Evolutionary conservation across 2,113 vertebrate genomes (phyloP), one percentile per base, ranked within the genome.

Genomic region (Diadophis punctatus): DNA sequence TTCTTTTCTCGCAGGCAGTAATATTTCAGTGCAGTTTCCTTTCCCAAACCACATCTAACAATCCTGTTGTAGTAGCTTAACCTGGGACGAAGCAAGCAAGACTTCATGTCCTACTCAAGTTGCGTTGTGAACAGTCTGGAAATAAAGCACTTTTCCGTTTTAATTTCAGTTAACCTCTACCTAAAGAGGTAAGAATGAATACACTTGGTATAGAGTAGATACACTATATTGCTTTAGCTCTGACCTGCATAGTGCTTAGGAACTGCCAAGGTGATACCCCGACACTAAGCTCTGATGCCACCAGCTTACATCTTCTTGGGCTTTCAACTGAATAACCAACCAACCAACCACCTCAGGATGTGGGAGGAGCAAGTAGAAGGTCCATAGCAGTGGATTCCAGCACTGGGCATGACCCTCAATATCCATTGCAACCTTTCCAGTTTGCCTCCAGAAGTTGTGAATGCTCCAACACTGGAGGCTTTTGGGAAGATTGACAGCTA

Each of bases 201-300:
- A 9, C 3, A 63, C 34, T 14, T 48, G 25, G 10, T 0, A 14
- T 27, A 4, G 48, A 34, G 30, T 30, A 2, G 1, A 3, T 1
- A n/a, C 9, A 0, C 49, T 52, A 16, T 0, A 8, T 0, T 0
- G 34, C 23, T 3, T 2, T 86, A 0, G 4, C 0, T 0, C 94
- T 95, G 90, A 95, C 97, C 96, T 97, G 96, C 97, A 96, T 96
- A 91, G 11, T 90, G 74, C 53, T 49, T 51, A 8, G n/a, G 51
- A 23, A 27, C 20, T 49, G 68, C 68, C 89, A 49, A 48, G 1
- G 2, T 4, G 8, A 16, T 30, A 9, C 3, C 86, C 12, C 46
- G 16, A n/a, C 53, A 56, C n/a, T 16, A 39, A 43, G 16, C 49
- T 4, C 16, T 12, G 30, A 49, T 34, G 30, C 80, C 39, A 10